Evolutionary conservation across 2,113 vertebrate species (phyloP), one percentile per base, ranked within the genome.

Genomic region (Mionectes macconnelli): DNA sequence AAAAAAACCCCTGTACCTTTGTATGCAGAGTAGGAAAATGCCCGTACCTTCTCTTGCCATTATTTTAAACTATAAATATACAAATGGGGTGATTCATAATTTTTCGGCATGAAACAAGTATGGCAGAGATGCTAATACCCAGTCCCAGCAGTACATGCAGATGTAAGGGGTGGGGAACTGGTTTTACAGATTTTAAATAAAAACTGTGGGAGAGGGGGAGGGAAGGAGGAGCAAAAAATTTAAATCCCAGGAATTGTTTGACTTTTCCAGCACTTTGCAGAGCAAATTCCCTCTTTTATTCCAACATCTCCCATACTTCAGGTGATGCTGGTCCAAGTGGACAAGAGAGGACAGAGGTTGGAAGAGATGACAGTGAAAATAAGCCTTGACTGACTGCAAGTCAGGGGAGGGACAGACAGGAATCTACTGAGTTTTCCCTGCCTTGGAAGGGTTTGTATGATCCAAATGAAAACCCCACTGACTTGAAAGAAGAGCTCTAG

Each of bases 111-210:
- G 75, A 94, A 96, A 67, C 21, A 47, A 90, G 64, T 59, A 87
- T 2, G 33, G 77, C 8, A 0, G 73, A 89, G 68, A 90, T 78
- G 86, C 52, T 90, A 81, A 94, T 90, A 69, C 8, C 33, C 72
- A 84, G 59, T 49, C 59, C 21, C 30, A 93, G 73, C 33, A 81
- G 42, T 44, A 59, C 0, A 12, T 0, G 0, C 79, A 90, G 83
- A 84, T 5, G 1, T 50, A 25, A 81, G 56, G 64, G 80, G 67
- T 0, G 31, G 22, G 22, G 52, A 97, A 92, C 89, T 81, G 89
- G 91, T 94, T 93, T 91, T 89, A 59, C 86, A 84, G 64, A 93
- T 81, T 89, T 96, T 49, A 94, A 87, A 90, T 64, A 90, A 95
- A 93, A 96, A 44, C 47, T 80, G 6, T 14, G 14, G 7, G 18